Conservation (phyloP, 2,888 invertebrate genomes). For the Oxytorus armatus region DNA sequence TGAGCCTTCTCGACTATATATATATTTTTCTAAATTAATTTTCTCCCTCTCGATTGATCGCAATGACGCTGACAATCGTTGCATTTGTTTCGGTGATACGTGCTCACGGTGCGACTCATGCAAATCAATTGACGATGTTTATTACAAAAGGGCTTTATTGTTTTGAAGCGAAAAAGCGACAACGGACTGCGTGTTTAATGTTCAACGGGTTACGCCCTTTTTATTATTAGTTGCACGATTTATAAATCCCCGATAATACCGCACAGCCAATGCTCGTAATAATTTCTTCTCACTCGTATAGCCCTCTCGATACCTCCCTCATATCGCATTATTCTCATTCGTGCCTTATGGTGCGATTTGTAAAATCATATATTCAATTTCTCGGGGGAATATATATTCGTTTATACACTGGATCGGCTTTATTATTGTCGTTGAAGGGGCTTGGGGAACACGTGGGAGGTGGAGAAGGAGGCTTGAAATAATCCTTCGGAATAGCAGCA, state of each 20-base stretch:
- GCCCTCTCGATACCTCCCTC: slow-evolving; percentile 48
- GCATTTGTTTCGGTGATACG: slow-evolving; percentile 44
- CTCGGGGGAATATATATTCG: slow-evolving; percentile 68
- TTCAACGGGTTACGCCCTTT: slow-evolving; percentile 27
- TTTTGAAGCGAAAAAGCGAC: not conserved
- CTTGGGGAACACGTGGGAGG: slow-evolving; percentile 10
- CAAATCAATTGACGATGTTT: slow-evolving; percentile 27
- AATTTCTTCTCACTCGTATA: slow-evolving; percentile 51
- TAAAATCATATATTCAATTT: slow-evolving; percentile 79
- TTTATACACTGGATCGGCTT: slow-evolving; percentile 25
- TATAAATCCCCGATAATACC: slow-evolving; percentile 23
- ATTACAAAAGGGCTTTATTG: not conserved
- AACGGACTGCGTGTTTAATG: not conserved
- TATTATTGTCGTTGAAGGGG: slow-evolving; percentile 41
- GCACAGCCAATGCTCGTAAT: slow-evolving; percentile 1
- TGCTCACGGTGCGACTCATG: slow-evolving; percentile 3
- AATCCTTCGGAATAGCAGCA: slow-evolving; percentile 77
- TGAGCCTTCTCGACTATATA: slow-evolving; percentile 33
- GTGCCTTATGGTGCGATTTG: slow-evolving; percentile 80
- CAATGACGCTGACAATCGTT: slow-evolving; percentile 48
- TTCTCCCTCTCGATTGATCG: slow-evolving; percentile 46
- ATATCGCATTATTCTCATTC: slow-evolving; percentile 39
- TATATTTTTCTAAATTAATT: not conserved
- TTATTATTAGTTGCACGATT: slow-evolving; percentile 5
- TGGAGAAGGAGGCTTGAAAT: slow-evolving; percentile 69